These are phyloP conservation scores for Megathymus violae DNA, from an alignment of 1,140 invertebrate species.

Conservation along the genomic window DNA sequence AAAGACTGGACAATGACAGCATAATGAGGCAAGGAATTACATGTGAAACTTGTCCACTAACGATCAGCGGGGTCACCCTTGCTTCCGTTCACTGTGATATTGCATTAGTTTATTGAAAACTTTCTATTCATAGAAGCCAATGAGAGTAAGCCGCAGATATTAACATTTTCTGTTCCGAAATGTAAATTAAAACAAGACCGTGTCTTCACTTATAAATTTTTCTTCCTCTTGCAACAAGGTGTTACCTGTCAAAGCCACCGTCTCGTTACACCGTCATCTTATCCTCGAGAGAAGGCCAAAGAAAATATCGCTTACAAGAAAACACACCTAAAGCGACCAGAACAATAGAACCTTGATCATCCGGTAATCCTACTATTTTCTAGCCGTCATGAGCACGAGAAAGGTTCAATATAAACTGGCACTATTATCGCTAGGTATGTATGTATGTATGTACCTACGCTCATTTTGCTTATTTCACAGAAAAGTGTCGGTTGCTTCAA, in stretches of 20 bases:
- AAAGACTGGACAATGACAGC: no score
- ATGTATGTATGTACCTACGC: no score
- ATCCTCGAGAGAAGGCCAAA: conserved; percentile 44
- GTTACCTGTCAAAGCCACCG: conserved; percentile 63
- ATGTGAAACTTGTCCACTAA: no score
- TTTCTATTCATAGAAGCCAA: no score
- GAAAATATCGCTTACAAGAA: conserved; percentile 71
- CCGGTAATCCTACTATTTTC: conserved; percentile 9
- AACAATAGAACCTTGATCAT: conserved; percentile 42
- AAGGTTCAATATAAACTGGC: conserved; percentile 42
- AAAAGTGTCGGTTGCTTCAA: conserved; percentile 29
- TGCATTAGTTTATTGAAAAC: no score
- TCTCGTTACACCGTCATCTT: conserved; percentile 60
- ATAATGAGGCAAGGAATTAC: no score
- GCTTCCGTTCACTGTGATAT: no score
- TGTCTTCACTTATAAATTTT: conserved; percentile 47
- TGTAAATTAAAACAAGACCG: neutral
- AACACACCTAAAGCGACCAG: conserved; percentile 54
- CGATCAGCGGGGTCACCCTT: no score
- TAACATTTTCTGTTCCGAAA: no score
- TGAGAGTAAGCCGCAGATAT: no score
- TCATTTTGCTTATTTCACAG: conserved; percentile 43
- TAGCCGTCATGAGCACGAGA: conserved; percentile 17
- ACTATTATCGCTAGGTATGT: conserved; percentile 56
- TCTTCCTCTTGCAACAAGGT: conserved; percentile 56